Conservation (phyloP, 2,113 vertebrate species). For the Lamprotornis superbus region DNA sequence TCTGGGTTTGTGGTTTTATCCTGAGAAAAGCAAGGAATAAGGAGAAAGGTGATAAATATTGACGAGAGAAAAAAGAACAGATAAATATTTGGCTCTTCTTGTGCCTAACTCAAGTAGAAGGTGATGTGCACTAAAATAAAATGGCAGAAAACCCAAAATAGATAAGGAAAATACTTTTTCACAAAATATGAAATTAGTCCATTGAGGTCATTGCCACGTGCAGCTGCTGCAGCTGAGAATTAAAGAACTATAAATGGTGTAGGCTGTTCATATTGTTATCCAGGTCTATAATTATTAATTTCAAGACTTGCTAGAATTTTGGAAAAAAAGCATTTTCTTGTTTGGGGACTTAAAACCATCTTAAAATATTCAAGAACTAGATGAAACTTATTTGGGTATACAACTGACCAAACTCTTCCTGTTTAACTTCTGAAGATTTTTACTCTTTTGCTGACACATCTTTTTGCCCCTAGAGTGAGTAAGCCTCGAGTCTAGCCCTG, state of each 20-base stretch:
- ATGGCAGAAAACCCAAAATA: neutral
- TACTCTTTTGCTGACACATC: neutral
- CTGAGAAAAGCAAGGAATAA: neutral
- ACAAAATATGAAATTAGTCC: neutral
- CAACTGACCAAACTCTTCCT: neutral
- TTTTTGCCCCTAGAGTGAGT: neutral
- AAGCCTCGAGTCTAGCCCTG: neutral
- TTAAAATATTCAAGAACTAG: neutral
- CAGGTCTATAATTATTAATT: neutral
- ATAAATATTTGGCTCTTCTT: neutral
- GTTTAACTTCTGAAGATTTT: neutral
- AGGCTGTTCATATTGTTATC: neutral
- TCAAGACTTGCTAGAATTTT: neutral
- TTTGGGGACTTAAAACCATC: neutral
- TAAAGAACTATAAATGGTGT: neutral
- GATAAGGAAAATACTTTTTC: neutral
- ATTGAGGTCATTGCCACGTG: neutral
- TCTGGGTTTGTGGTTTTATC: neutral
- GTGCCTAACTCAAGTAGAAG: neutral
- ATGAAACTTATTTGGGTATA: neutral
- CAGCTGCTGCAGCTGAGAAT: neutral
- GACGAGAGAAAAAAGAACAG: neutral
- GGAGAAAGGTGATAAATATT: neutral
- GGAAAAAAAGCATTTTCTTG: neutral
- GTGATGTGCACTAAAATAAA: neutral